These are phyloP conservation scores for Petromus typicus DNA, from an alignment of 2,113 vertebrate genomes.

Conservation along the genomic window DNA sequence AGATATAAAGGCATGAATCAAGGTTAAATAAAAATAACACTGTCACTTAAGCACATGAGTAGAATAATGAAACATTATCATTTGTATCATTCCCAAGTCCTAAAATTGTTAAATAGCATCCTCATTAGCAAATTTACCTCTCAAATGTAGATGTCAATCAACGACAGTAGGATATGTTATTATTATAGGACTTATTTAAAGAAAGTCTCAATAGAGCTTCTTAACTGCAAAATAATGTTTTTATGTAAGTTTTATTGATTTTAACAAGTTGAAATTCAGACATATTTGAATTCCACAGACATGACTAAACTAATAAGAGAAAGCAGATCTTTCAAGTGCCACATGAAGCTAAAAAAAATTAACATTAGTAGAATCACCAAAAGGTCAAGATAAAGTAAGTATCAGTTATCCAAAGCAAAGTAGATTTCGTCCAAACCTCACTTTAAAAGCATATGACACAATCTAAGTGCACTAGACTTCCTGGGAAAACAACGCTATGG, in stretches of 20 bases:
- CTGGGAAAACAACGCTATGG: neutral
- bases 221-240: neutral
- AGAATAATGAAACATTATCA: constrained; percentile 25
- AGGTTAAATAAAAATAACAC: neutral
- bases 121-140: constrained; percentile 12
- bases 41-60: neutral
- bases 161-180: neutral
- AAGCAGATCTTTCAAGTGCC: neutral
- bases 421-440: neutral
- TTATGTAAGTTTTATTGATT: constrained; percentile 50
- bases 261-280: constrained; percentile 56
- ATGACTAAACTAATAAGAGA: constrained; percentile 32
- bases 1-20: neutral
- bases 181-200: neutral
- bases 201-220: neutral
- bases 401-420: constrained; percentile 33
- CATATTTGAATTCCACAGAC: constrained; percentile 21
- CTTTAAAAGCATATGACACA: constrained; percentile 32
- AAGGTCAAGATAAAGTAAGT: neutral
- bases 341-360: constrained; percentile 10
- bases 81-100: neutral
- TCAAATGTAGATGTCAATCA: neutral
- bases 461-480: constrained; percentile 53
- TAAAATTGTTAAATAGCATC: neutral
- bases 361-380: neutral